Evolutionary conservation across 2,888 invertebrate species (phyloP).

Genomic region (Noctua fimbriata): DNA sequence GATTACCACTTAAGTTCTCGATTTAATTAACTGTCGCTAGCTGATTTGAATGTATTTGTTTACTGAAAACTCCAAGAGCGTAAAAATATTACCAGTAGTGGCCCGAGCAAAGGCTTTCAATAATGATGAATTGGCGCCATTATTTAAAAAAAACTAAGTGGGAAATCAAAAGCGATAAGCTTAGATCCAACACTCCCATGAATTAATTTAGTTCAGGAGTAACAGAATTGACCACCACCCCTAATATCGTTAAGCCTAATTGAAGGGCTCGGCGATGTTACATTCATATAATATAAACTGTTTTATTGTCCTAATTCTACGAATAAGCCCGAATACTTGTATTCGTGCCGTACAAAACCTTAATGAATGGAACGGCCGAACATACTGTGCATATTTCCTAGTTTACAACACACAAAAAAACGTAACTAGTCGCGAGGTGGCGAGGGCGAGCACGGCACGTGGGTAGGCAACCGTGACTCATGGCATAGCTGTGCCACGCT

Average conservation of each 20-base stretch:
- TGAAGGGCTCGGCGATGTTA: slow-evolving; percentile 21
- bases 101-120: background rate
- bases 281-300: background rate
- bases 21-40: slow-evolving; percentile 15
- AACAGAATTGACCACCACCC: background rate
- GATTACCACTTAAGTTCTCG: slow-evolving; percentile 3
- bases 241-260: slow-evolving; percentile 20
- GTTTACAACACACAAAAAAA: slow-evolving; percentile 67
- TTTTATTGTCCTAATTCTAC: slow-evolving; percentile 5
- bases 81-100: background rate
- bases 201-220: slow-evolving; percentile 15
- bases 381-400: slow-evolving; percentile 56
- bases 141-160: background rate
- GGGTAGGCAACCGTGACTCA: slow-evolving; percentile 79
- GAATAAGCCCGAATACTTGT: slow-evolving; percentile 1
- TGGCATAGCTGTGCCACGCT: slow-evolving; percentile 60
- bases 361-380: slow-evolving; percentile 42
- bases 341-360: slow-evolving; percentile 9
- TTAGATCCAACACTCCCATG: background rate
- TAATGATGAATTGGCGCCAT: background rate
- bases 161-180: background rate
- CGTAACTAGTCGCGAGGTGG: slow-evolving; percentile 51
- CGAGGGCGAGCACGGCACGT: slow-evolving; percentile 73
- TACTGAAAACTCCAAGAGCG: background rate
- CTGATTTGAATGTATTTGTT: background rate